phyloP scores from a whole-genome alignment of 53 echinoderm and acorn worm genomes.

The Antedon mediterranea region DNA sequence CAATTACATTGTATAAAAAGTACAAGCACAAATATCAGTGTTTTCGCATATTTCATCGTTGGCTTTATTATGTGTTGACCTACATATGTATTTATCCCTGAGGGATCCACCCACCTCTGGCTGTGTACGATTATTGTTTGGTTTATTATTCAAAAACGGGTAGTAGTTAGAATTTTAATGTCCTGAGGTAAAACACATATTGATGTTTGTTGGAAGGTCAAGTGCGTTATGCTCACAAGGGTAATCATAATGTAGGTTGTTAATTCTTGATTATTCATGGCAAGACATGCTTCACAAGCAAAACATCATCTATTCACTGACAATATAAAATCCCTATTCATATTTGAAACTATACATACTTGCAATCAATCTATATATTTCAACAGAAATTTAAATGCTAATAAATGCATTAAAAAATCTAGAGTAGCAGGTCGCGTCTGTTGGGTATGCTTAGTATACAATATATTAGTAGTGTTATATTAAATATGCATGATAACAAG shows the following conservation, averaged over 20 bases:
- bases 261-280: background rate
- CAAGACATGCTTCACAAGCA: background rate
- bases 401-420: background rate
- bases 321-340: background rate
- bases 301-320: background rate
- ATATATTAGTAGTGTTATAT: background rate
- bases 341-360: background rate
- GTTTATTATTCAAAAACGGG: background rate
- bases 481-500: background rate
- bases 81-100: background rate
- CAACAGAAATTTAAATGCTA: background rate
- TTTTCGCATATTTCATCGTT: background rate
- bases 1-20: background rate
- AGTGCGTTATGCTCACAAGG: background rate
- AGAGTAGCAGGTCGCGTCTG: background rate
- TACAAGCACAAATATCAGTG: background rate
- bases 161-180: background rate
- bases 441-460: background rate
- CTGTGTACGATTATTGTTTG: background rate
- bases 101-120: background rate
- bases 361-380: background rate
- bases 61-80: background rate
- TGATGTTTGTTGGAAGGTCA: background rate
- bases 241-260: background rate
- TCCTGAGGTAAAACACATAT: background rate